Evolutionary conservation across 2,113 vertebrate species (phyloP).

Genomic region (Poecile atricapillus): DNA sequence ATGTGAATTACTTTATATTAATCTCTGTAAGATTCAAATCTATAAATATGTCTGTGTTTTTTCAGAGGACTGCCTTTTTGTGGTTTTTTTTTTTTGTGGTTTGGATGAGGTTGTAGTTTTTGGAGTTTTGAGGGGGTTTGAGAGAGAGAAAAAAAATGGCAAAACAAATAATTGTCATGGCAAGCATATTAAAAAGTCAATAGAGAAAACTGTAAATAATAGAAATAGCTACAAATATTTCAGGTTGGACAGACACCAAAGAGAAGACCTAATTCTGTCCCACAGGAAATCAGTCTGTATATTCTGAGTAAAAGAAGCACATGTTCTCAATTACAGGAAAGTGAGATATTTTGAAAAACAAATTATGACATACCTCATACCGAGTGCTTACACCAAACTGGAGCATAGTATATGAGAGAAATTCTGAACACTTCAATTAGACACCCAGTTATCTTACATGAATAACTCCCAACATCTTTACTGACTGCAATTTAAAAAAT

Average conservation of each 20-base stretch:
- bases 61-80: not conserved
- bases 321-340: not conserved
- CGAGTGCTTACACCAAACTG: not conserved
- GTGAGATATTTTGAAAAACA: not conserved
- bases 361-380: not conserved
- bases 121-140: not conserved
- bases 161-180: not conserved
- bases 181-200: not conserved
- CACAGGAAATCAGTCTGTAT: not conserved
- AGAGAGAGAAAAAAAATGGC: not conserved
- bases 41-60: not conserved
- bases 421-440: not conserved
- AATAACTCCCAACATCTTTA: not conserved
- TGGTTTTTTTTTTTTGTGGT: not conserved
- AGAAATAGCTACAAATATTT: not conserved
- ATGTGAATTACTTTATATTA: not conserved
- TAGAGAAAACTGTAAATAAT: not conserved
- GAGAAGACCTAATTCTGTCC: not conserved
- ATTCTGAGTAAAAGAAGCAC: not conserved
- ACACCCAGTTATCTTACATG: not conserved
- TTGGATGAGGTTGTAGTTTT: not conserved
- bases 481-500: not conserved
- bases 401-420: not conserved
- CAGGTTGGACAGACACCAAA: not conserved
- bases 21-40: not conserved